Conservation (phyloP, 2,113 vertebrate species). For the Rhinogobius similis region DNA sequence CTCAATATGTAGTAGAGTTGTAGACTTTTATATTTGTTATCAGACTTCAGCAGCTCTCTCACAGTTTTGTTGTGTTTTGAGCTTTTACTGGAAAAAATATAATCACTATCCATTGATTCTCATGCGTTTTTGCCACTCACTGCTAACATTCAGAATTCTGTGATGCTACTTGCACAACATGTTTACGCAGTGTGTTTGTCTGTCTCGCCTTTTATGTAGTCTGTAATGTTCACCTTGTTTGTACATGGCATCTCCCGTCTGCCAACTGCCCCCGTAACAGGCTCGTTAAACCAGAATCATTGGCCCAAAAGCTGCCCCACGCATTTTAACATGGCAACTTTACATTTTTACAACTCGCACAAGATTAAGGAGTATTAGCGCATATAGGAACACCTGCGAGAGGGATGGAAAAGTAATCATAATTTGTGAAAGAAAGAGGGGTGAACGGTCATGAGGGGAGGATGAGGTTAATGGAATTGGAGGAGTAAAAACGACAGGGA, state of each 20-base stretch:
- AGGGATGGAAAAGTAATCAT: constrained; percentile 34
- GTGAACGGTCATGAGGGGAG: constrained; percentile 50
- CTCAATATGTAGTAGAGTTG: no score
- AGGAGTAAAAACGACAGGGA: constrained; percentile 54
- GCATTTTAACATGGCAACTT: constrained; percentile 20
- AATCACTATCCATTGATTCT: no score
- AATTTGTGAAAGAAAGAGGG: constrained; percentile 40
- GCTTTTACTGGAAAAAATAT: no score
- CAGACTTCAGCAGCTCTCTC: no score
- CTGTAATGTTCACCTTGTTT: constrained; percentile 58
- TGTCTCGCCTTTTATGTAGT: constrained; percentile 35
- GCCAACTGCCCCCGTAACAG: constrained; percentile 45
- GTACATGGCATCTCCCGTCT: constrained; percentile 29
- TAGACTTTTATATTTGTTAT: no score
- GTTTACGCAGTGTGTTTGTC: constrained; percentile 44
- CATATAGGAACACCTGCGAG: constrained; percentile 18
- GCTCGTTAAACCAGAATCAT: constrained; percentile 51
- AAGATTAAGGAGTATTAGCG: constrained; percentile 18
- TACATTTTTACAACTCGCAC: constrained; percentile 36
- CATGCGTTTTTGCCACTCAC: no score
- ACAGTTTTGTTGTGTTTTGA: no score
- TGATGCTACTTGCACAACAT: no score
- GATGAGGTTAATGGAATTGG: constrained; percentile 75
- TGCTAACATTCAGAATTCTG: no score
- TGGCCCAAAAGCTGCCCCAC: constrained; percentile 26